Evolutionary conservation across 2,888 invertebrate genomes (phyloP).

Genomic region (Acronicta leporina): DNA sequence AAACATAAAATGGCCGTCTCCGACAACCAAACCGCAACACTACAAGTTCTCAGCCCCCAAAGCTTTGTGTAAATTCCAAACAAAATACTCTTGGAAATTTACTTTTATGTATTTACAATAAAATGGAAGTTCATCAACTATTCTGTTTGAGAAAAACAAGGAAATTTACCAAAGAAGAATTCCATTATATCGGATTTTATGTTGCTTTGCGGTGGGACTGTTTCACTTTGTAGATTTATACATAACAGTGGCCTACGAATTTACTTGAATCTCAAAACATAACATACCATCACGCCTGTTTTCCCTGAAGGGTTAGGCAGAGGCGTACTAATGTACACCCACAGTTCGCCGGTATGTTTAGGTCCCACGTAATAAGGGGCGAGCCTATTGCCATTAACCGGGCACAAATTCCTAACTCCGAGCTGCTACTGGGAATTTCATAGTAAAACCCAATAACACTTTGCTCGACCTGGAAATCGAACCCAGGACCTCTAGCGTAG

Average conservation of each 20-base stretch:
- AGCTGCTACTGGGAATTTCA: no score
- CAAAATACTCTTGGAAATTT: conserved; percentile 50
- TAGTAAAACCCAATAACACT: no score
- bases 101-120: conserved; percentile 58
- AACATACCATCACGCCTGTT: no score
- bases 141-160: conserved; percentile 57
- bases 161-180: conserved; percentile 44
- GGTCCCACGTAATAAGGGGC: no score
- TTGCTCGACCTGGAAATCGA: no score
- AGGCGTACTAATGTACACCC: no score
- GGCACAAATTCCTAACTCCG: no score
- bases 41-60: conserved; percentile 35
- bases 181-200: conserved; percentile 39
- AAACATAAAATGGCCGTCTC: conserved; percentile 31
- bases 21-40: conserved; percentile 37
- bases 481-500: no score
- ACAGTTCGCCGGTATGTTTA: no score
- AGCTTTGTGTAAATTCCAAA: conserved; percentile 56
- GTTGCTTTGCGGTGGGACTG: conserved; percentile 27
- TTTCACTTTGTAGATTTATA: conserved; percentile 30
- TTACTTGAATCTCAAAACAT: no score
- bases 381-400: no score
- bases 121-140: conserved; percentile 55
- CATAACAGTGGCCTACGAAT: background rate
- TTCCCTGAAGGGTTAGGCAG: no score